Percentiles rank a stretch among this genome's conserved stretches.
These are phyloP conservation scores for Apamea crenata DNA, from an alignment of 2,888 invertebrate species.

Conservation along the genomic window DNA sequence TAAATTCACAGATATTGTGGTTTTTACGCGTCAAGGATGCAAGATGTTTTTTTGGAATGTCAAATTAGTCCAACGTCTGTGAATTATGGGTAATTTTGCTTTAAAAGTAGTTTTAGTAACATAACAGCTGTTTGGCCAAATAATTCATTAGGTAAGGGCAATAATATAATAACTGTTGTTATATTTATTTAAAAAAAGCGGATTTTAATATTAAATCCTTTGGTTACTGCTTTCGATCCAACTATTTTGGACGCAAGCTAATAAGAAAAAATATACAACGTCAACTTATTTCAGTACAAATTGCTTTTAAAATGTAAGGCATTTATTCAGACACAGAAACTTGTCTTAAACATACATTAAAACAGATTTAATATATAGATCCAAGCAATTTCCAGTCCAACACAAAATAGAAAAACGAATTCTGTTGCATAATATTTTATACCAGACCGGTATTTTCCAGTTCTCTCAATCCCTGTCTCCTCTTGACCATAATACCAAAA, in stretches of 20 bases:
- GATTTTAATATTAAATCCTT: slow-evolving; percentile 62
- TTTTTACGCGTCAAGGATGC: slow-evolving; percentile 16
- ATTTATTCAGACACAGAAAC: slow-evolving; percentile 20
- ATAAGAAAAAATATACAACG: slow-evolving; percentile 52
- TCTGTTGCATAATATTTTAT: slow-evolving; percentile 39
- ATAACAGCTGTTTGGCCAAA: slow-evolving; percentile 23
- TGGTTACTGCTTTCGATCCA: slow-evolving; percentile 55
- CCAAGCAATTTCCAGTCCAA: slow-evolving; percentile 9
- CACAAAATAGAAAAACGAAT: slow-evolving; percentile 17
- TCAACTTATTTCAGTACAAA: slow-evolving; percentile 44
- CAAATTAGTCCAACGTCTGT: slow-evolving; percentile 53
- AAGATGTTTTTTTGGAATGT: slow-evolving; percentile 62
- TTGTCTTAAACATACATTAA: slow-evolving; percentile 17
- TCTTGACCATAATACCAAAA: slow-evolving; percentile 16
- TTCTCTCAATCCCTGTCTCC: slow-evolving; percentile 31
- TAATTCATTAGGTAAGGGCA: slow-evolving; percentile 22
- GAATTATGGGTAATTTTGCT: slow-evolving; percentile 16
- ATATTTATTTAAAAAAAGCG: slow-evolving; percentile 19
- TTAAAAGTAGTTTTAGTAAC: slow-evolving; percentile 30
- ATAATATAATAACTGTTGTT: slow-evolving; percentile 13
- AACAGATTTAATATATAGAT: slow-evolving; percentile 20
- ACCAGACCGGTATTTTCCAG: slow-evolving; percentile 33
- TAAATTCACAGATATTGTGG: slow-evolving; percentile 41
- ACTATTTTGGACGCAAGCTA: slow-evolving; percentile 27
- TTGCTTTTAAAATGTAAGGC: slow-evolving; percentile 26